Base-by-base conservation (phyloP, 2,797 vertebrate genomes). In the Harpagifer antarcticus region DNA sequence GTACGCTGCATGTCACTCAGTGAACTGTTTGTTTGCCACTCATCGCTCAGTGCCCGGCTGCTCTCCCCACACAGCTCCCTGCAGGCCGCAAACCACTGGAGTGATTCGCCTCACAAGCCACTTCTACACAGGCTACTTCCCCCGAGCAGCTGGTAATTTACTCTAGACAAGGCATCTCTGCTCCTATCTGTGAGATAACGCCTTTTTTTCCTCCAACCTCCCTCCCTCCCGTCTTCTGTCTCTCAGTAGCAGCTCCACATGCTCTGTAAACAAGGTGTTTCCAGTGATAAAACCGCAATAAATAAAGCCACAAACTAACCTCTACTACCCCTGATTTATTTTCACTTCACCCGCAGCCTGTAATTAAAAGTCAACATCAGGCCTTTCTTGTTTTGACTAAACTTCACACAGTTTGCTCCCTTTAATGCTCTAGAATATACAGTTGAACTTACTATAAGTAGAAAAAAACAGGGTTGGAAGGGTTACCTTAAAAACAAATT, bases 21-120 rank as follows among this genome's bases (percentile, higher is more conserved):
- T 72, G 82, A 80, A 71, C 84, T 76, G 72, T 79, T 88, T 86
- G 71, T 88, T 87, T 85, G 82, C 82, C 77, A 78, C 72, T 90
- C 81, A 85, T 82, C 74, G 48, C 68, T 86, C 82, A 64, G 74
- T 55, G 77, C 62, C 69, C 77, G 48, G 58, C 61, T 57, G 33
- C 74, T 20, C 70, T 79, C 81, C 72, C 76, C 64, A n/a, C 49
- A 14, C 12, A 17, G 52, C 74, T 74, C 82, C 84, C 81, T 53
- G 55, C 52, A 66, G 84, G 68, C 76, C 45, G 9, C 72, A 71
- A 79, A 69, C 74, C n/a, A 11, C 71, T 77, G 76, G 72, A 78
- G 68, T 77, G 85, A 89, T 87, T 75, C 78, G 75, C 84, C 73
- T 86, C 82, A 62, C 77, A 70, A 58, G 53, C 58, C 65, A 58